These are phyloP conservation scores for Seriola rivoliana DNA, from an alignment of 2,113 vertebrate genomes.

Conservation along the genomic window DNA sequence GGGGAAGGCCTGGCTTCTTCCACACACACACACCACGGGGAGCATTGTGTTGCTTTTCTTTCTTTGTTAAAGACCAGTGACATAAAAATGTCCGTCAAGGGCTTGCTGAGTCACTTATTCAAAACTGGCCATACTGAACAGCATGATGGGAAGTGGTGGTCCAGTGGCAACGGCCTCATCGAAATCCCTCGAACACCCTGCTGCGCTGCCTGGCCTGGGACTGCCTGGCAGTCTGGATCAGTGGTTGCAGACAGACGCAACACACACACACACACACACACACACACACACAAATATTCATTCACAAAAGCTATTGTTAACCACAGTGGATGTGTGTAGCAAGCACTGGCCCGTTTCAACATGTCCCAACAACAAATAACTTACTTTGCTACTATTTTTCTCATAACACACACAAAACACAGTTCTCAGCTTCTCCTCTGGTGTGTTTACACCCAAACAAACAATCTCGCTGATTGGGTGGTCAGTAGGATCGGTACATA, in stretches of 20 bases:
- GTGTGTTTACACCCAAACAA: conserved; percentile 57
- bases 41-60: conserved; percentile 39
- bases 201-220: conserved; percentile 45
- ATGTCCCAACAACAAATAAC: conserved; percentile 55
- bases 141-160: conserved; percentile 48
- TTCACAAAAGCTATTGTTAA: conserved; percentile 69
- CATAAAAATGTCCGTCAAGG: conserved; percentile 48
- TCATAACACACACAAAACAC: conserved; percentile 19
- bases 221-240: conserved; percentile 45
- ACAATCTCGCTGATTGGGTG: conserved; percentile 32
- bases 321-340: conserved; percentile 31
- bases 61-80: conserved; percentile 55
- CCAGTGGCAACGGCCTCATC: conserved; percentile 17
- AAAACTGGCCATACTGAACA: conserved; percentile 45
- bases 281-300: conserved; percentile 26
- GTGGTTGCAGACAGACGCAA: conserved; percentile 40
- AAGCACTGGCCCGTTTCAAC: conserved; percentile 57
- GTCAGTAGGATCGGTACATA: conserved; percentile 17
- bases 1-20: not conserved
- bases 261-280: conserved; percentile 17
- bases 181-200: conserved; percentile 39
- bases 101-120: conserved; percentile 53
- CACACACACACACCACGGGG: not conserved
- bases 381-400: conserved; percentile 36
- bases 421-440: conserved; percentile 10